These are phyloP conservation scores for Cremastinae sp. DNA, from an alignment of 2,888 invertebrate genomes.

Conservation along the genomic window DNA sequence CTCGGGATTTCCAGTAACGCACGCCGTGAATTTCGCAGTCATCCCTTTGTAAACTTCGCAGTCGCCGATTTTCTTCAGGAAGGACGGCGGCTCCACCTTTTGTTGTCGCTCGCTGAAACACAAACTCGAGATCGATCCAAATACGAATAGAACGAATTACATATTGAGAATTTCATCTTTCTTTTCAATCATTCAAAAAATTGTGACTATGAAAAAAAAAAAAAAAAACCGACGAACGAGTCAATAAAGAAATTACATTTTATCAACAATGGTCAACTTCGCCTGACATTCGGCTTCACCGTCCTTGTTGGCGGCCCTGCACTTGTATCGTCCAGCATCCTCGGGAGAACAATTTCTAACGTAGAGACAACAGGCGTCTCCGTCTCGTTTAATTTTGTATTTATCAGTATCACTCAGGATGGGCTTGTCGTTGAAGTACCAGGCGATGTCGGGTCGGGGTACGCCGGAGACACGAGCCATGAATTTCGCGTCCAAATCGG, in stretches of 20 bases:
- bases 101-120: slow-evolving; percentile 85
- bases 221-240: not conserved
- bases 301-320: slow-evolving; percentile 89
- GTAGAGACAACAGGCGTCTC: slow-evolving; percentile 89
- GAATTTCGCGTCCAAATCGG: slow-evolving; percentile 91
- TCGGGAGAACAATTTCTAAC: slow-evolving; percentile 85
- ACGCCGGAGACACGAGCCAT: slow-evolving; percentile 90
- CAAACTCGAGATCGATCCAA: slow-evolving; percentile 27
- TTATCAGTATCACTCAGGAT: slow-evolving; percentile 86
- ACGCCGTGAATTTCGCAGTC: slow-evolving; percentile 96
- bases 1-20: slow-evolving; percentile 92
- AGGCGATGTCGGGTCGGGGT: slow-evolving; percentile 91
- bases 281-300: slow-evolving; percentile 90
- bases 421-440: slow-evolving; percentile 92
- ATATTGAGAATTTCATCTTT: no score
- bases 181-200: no score
- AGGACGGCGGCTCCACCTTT: slow-evolving; percentile 91
- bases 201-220: not conserved
- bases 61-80: slow-evolving; percentile 94
- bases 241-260: slow-evolving; percentile 85
- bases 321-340: slow-evolving; percentile 89
- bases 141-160: not conserved
- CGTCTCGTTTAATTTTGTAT: slow-evolving; percentile 88
- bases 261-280: slow-evolving; percentile 88
- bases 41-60: slow-evolving; percentile 92